These are phyloP conservation scores for Alectoris magna DNA, from an alignment of 2,797 vertebrate genomes.

Conservation along the genomic window DNA sequence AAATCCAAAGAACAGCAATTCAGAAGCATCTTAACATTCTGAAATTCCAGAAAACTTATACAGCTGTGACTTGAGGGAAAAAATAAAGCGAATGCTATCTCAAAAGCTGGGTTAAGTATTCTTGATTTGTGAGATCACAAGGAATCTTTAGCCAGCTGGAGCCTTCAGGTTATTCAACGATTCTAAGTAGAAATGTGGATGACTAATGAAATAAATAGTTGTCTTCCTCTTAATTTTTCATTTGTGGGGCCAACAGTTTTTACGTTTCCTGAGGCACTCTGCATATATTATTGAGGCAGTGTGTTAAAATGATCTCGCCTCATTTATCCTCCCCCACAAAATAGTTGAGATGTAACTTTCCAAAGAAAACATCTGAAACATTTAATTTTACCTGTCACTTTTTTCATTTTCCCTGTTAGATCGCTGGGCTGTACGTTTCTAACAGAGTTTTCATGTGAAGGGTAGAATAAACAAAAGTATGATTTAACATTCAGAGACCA, in stretches of 20 bases:
- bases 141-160: constrained; percentile 55
- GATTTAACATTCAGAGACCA: constrained; percentile 58
- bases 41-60: constrained; percentile 22
- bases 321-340: constrained; percentile 71
- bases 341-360: constrained; percentile 67
- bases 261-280: constrained; percentile 68
- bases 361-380: constrained; percentile 72
- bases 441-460: constrained; percentile 54
- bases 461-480: constrained; percentile 68
- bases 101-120: constrained; percentile 39
- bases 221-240: constrained; percentile 72
- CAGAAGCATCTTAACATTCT: not conserved
- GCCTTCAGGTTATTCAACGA: constrained; percentile 50
- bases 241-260: constrained; percentile 44
- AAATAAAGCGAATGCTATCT: constrained; percentile 40
- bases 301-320: constrained; percentile 68
- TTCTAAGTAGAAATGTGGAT: constrained; percentile 53
- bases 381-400: constrained; percentile 74
- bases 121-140: constrained; percentile 64
- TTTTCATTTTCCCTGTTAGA: constrained; percentile 61
- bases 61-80: constrained; percentile 31
- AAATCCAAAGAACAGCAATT: not conserved
- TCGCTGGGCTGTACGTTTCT: constrained; percentile 60
- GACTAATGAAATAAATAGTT: constrained; percentile 70
- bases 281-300: constrained; percentile 63